A percentile compares a stretch with the other conserved stretches of the same genome.
phyloP scores from a whole-genome alignment of 2,113 vertebrate species.

The Dasypus novemcinctus region DNA sequence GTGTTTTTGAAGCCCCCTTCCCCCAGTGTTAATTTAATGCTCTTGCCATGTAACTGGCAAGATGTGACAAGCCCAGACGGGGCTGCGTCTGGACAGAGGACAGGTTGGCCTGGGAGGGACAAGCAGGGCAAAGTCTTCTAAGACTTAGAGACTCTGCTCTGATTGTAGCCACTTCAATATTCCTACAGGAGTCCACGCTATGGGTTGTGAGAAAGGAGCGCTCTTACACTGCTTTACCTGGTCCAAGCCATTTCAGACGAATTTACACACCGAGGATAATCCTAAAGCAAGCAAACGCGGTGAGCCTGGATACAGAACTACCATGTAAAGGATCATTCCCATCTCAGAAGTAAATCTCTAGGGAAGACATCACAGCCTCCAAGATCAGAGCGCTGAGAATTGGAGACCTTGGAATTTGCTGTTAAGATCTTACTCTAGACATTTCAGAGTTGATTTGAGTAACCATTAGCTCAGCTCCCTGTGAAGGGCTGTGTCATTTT shows the following conservation, averaged over 20 bases:
- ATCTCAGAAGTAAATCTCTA: not conserved
- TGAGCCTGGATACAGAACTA: not conserved
- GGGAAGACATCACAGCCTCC: not conserved
- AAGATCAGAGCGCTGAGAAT: not conserved
- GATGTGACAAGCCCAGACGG: no score
- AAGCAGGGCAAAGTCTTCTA: not conserved
- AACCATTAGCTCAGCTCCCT: not conserved
- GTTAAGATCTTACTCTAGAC: not conserved
- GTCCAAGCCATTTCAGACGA: not conserved
- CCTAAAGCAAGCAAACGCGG: not conserved
- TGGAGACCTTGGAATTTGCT: not conserved
- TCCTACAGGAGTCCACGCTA: not conserved
- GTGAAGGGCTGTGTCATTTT: not conserved
- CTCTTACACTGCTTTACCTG: not conserved
- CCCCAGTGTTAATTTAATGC: not conserved
- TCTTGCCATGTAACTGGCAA: not conserved
- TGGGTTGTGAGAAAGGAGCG: not conserved
- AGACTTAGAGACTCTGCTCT: not conserved
- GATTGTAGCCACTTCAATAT: not conserved
- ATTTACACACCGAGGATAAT: not conserved
- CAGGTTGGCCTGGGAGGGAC: accelerated
- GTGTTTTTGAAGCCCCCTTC: not conserved
- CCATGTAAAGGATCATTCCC: not conserved
- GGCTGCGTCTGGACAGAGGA: no score
- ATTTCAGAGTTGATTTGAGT: not conserved